Evolutionary conservation across 2,888 invertebrate species (phyloP), one percentile per base, ranked within the genome.

Genomic region (Lepidochrysops patricia): DNA sequence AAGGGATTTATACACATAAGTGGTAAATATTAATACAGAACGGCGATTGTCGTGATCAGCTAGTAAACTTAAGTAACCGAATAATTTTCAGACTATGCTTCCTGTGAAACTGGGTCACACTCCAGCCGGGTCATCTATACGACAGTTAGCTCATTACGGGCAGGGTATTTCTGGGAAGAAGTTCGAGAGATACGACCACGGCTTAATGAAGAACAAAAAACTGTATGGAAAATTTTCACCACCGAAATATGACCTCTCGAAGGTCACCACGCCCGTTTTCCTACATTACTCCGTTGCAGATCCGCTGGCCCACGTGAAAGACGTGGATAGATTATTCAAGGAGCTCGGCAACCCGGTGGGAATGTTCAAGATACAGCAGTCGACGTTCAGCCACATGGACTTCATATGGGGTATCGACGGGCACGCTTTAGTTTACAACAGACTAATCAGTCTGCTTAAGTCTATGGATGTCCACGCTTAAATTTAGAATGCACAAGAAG

Each of bases 141-240:
- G 91, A 69, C 94, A 95, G 74, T 75, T 95, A 4, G 82, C 92
- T 4, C 96, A 96, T 76, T 96, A 91, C 72, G 92, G 87, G 0
- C 96, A 96, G 79, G 85, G 91, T 23, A 89, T 92, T 23, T 70
- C 76, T 9, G 89, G 88, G 0, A 84, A 84, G 0, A 68, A 75
- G 1, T 92, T 92, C 73, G 82, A 91, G n/a, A 90, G 92, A 63
- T 93, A 90, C 67, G 91, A 93, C 71, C 83, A 89, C 63, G 93
- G 92, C 9, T 66, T 73, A 63, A 27, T 79, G 0, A 64, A 81
- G 4, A 94, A 94, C 73, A 73, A 87, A 34, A 72, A 76, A 67
- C 77, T 69, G 4, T 94, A 94, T 69, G 90, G 91, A 1, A 77
- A 76, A 23, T 61, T 72, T 0, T 74, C 63, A 0, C 93, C 94